phyloP scores from a whole-genome alignment of 2,113 vertebrate genomes.

The Piaya cayana region DNA sequence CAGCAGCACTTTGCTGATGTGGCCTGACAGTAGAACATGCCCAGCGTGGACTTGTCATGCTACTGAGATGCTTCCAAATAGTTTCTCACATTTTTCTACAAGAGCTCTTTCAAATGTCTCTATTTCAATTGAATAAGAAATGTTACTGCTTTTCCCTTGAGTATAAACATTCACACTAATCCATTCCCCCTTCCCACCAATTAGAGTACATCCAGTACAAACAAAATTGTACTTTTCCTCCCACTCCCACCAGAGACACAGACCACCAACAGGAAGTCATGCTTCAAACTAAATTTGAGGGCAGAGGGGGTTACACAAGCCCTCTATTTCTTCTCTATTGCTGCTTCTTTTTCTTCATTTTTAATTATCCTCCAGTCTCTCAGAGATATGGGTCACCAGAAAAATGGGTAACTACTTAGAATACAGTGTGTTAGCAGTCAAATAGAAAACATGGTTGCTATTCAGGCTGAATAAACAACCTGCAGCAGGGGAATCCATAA shows the following conservation, averaged over 20 bases:
- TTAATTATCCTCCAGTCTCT: background rate
- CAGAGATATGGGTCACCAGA: background rate
- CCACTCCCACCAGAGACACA: background rate
- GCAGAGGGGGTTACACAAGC: background rate
- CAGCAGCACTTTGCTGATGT: background rate
- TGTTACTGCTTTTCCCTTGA: background rate
- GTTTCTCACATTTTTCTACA: background rate
- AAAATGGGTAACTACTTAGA: background rate
- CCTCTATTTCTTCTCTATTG: background rate
- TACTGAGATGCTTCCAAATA: background rate
- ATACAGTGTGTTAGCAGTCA: background rate
- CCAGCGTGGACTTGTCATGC: background rate
- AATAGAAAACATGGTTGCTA: background rate
- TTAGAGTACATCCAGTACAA: background rate
- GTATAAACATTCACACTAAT: background rate
- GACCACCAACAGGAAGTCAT: background rate
- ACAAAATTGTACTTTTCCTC: background rate
- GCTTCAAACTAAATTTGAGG: background rate
- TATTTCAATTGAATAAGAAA: background rate
- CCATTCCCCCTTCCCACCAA: background rate
- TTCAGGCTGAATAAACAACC: background rate
- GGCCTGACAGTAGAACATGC: background rate
- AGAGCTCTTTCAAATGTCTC: background rate
- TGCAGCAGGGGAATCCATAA: conserved; percentile 16
- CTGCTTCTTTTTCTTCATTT: background rate